Percentiles rank a stretch among this genome's conserved stretches.
These are phyloP conservation scores for Bombus confusus DNA, from an alignment of 1,140 invertebrate species.

Conservation along the genomic window DNA sequence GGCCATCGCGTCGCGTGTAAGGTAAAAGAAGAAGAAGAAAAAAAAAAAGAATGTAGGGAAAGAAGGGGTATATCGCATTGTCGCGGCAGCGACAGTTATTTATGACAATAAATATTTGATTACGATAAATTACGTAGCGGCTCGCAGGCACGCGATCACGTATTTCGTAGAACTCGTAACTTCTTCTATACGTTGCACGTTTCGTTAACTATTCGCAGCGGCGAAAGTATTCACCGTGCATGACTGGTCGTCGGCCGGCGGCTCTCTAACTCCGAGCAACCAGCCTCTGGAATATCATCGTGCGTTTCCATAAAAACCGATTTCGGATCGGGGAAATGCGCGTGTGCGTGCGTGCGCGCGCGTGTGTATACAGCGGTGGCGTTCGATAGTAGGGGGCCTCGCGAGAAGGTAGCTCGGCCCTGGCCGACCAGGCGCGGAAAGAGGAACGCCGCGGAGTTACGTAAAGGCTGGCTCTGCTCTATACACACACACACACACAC, in stretches of 20 bases:
- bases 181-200: not conserved
- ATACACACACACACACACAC: not conserved
- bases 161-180: not conserved
- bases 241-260: not conserved
- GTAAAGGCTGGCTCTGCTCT: constrained; percentile 62
- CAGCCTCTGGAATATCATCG: constrained; percentile 3
- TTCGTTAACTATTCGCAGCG: constrained; percentile 31
- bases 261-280: not conserved
- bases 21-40: too few species aligned
- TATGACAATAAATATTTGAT: constrained; percentile 28
- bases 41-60: not conserved
- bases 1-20: not conserved
- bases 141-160: not conserved
- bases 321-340: not conserved
- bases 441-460: constrained; percentile 69
- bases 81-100: not conserved
- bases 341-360: too few species aligned
- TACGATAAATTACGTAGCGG: constrained; percentile 29
- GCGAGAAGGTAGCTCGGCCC: constrained; percentile 31
- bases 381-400: not conserved
- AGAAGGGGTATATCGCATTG: not conserved
- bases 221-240: constrained; percentile 34
- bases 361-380: not conserved
- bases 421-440: constrained; percentile 56
- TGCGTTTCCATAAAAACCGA: not conserved